phyloP scores from a whole-genome alignment of 2,888 invertebrate species.

The Xestoiulus laeticollis region DNA sequence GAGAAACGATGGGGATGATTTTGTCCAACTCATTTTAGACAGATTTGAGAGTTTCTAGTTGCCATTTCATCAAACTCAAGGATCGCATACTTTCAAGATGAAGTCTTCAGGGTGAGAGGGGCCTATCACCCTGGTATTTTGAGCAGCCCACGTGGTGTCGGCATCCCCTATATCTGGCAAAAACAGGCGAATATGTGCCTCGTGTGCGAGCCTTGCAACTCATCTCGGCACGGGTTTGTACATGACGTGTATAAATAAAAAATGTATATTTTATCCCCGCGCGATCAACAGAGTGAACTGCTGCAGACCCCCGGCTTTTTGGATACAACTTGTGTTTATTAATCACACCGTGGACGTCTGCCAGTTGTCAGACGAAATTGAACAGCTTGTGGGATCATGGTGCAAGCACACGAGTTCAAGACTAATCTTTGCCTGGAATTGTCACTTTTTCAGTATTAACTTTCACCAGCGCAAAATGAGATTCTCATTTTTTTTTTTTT shows the following conservation, averaged over 20 bases:
- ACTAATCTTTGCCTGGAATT: not conserved
- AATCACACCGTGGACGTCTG: not conserved
- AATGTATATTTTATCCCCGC: not conserved
- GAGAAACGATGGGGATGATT: no score
- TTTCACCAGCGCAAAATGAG: not conserved
- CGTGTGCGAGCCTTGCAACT: not conserved
- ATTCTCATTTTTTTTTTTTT: not conserved
- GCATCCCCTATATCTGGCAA: not conserved
- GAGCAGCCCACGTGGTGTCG: not conserved
- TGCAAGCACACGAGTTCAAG: not conserved
- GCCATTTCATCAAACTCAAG: not conserved
- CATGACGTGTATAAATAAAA: not conserved
- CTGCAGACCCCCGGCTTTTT: not conserved
- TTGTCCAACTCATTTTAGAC: no score
- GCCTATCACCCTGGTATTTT: not conserved
- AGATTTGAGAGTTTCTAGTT: not conserved
- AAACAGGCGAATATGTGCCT: not conserved
- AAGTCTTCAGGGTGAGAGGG: not conserved
- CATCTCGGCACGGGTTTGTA: slow-evolving; percentile 16
- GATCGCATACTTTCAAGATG: not conserved
- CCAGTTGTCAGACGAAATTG: slow-evolving; percentile 19
- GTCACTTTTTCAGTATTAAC: not conserved
- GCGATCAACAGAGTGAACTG: not conserved
- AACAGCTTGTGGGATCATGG: not conserved
- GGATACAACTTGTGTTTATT: not conserved